Conservation (phyloP, 2,888 invertebrate species). For the Hofmannophila pseudospretella region DNA sequence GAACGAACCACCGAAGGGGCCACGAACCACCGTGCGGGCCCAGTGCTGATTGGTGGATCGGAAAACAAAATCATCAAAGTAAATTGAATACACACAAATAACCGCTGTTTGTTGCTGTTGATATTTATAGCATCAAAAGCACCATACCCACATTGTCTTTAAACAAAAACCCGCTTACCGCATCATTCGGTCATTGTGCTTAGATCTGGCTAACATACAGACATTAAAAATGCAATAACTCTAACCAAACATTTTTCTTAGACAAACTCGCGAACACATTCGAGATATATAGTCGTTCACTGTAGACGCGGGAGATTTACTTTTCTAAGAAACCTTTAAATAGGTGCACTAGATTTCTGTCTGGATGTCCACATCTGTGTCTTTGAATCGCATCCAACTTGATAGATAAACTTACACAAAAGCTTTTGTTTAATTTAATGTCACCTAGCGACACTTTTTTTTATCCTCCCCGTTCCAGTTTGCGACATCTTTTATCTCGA, state of each 20-base stretch:
- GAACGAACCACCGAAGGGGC: too few relatives aligned
- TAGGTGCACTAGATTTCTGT: slow-evolving; percentile 42
- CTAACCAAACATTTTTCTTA: slow-evolving; percentile 15
- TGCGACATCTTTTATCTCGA: slow-evolving; percentile 2
- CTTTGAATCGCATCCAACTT: slow-evolving; percentile 44
- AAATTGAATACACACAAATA: too few relatives aligned
- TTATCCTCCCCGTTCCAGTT: not conserved
- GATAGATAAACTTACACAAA: slow-evolving; percentile 30
- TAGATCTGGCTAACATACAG: too few relatives aligned
- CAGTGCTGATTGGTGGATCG: too few relatives aligned
- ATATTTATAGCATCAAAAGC: too few relatives aligned
- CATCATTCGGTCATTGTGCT: too few relatives aligned
- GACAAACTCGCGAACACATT: slow-evolving; percentile 30
- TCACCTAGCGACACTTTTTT: slow-evolving; percentile 10
- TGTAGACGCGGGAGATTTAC: slow-evolving; percentile 4
- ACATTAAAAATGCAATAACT: slow-evolving; percentile 20
- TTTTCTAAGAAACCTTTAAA: slow-evolving; percentile 46
- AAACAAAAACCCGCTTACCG: too few relatives aligned
- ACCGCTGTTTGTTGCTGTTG: too few relatives aligned
- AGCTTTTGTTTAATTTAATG: slow-evolving; percentile 24
- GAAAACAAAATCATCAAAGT: too few relatives aligned
- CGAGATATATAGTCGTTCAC: slow-evolving; percentile 1
- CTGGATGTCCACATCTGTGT: slow-evolving; percentile 29
- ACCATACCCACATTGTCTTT: too few relatives aligned
- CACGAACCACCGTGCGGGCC: too few relatives aligned